Conservation (phyloP, 2,797 vertebrate genomes). For the Coregonus sp. region DNA sequence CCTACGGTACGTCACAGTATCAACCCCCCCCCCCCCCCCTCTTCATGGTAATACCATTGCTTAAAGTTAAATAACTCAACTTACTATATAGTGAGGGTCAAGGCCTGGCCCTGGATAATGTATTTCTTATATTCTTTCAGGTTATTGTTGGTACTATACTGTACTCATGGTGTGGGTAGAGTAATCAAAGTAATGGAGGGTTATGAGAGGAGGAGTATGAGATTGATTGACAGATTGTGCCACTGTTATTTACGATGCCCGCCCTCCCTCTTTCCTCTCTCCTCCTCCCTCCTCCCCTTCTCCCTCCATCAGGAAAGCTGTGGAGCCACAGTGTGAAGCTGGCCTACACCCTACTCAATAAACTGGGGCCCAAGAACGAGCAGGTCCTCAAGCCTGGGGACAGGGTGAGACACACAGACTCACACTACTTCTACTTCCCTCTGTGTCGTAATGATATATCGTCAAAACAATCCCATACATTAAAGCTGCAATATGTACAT, state of each 20-base stretch:
- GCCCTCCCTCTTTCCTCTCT: background rate
- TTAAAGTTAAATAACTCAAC: background rate
- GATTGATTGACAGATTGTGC: constrained; percentile 23
- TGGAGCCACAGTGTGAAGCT: constrained; percentile 98
- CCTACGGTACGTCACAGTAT: too few relatives aligned
- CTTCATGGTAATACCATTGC: too few relatives aligned
- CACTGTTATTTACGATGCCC: background rate
- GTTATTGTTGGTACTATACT: background rate
- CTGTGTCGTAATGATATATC: background rate
- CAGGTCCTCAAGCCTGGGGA: constrained; percentile 94
- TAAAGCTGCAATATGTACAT: too few relatives aligned
- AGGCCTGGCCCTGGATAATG: background rate
- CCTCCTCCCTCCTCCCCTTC: background rate
- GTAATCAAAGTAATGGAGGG: background rate
- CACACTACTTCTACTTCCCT: constrained; percentile 34
- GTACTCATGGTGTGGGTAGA: background rate
- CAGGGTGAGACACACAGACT: constrained; percentile 77
- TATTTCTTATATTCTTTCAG: background rate
- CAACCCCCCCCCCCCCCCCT: too few relatives aligned
- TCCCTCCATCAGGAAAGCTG: constrained; percentile 85
- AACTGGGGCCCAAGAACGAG: constrained; percentile 94
- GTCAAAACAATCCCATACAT: too few relatives aligned
- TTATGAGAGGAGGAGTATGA: constrained; percentile 4
- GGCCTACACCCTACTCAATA: constrained; percentile 96
- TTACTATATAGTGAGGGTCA: background rate